Evolutionary conservation across 2,888 invertebrate genomes (phyloP).

Genomic region (Luperina nickerlii): DNA sequence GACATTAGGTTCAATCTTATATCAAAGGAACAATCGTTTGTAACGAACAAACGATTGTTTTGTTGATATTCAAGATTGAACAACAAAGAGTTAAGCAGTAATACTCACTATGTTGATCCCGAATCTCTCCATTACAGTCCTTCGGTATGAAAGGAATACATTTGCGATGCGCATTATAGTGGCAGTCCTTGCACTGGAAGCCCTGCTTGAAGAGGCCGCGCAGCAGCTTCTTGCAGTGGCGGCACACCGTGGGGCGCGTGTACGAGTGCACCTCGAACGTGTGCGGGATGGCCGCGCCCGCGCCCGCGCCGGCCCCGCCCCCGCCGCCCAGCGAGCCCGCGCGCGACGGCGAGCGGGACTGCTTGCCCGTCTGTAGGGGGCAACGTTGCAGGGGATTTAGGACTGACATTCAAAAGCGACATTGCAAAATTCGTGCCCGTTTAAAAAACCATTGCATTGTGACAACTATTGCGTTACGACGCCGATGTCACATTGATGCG

Average conservation of each 20-base stretch:
- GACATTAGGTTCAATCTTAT: background rate
- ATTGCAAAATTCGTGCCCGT: background rate
- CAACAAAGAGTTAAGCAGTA: background rate
- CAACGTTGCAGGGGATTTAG: background rate
- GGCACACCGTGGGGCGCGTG: slow-evolving; percentile 98
- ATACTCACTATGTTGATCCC: slow-evolving; percentile 90
- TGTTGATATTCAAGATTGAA: background rate
- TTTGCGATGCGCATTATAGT: slow-evolving; percentile 98
- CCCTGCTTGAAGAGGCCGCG: slow-evolving; percentile 97
- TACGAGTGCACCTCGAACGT: slow-evolving; percentile 99
- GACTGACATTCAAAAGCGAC: background rate
- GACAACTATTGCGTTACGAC: background rate
- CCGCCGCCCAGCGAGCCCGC: slow-evolving; percentile 87
- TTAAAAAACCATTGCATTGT: background rate
- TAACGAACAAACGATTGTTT: too few species aligned
- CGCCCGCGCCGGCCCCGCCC: slow-evolving; percentile 45
- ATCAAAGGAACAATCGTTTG: too few species aligned
- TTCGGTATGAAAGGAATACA: slow-evolving; percentile 97
- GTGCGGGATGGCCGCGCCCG: slow-evolving; percentile 92
- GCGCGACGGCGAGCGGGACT: slow-evolving; percentile 93
- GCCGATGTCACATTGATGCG: background rate
- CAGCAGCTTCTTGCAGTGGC: slow-evolving; percentile 98
- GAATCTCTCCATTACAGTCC: slow-evolving; percentile 94
- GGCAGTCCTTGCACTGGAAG: slow-evolving; percentile 98
- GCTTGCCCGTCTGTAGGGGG: slow-evolving; percentile 77